These are phyloP conservation scores for Chanos chanos DNA, from an alignment of 2,797 vertebrate species.

Conservation along the genomic window DNA sequence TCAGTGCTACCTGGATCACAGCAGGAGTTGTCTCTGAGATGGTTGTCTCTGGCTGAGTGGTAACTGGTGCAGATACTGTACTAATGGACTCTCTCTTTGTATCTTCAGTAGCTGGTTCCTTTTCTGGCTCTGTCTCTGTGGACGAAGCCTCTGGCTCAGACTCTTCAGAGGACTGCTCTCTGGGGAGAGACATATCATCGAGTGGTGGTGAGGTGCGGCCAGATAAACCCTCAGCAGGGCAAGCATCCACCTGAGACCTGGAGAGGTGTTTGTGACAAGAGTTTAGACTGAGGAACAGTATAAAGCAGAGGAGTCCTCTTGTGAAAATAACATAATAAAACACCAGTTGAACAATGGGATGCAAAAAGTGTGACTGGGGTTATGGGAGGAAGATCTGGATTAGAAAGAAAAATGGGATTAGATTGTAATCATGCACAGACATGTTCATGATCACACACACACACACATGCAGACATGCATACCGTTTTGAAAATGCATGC, in stretches of 20 bases:
- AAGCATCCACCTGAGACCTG: conserved; percentile 57
- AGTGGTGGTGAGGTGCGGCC: no score
- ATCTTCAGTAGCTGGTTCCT: conserved; percentile 9
- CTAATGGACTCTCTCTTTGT: conserved; percentile 36
- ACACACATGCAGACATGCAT: no score
- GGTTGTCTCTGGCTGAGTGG: conserved; percentile 44
- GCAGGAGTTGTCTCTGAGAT: background rate
- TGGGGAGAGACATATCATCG: background rate
- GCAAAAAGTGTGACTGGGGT: no score
- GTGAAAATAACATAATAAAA: no score
- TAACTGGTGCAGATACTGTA: conserved; percentile 16
- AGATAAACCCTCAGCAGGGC: conserved; percentile 38
- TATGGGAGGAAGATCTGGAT: no score
- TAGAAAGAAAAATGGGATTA: no score
- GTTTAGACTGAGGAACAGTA: background rate
- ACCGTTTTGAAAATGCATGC: no score
- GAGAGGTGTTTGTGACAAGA: background rate
- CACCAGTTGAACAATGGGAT: no score
- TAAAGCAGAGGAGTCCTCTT: no score
- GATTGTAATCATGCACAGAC: no score
- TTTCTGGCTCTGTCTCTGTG: background rate
- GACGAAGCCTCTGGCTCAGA: background rate
- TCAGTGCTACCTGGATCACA: conserved; percentile 48
- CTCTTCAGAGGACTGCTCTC: conserved; percentile 10
- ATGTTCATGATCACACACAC: no score